These are phyloP conservation scores for Alviniconcha marisindica DNA, from an alignment of 1,140 invertebrate genomes.

Conservation along the genomic window DNA sequence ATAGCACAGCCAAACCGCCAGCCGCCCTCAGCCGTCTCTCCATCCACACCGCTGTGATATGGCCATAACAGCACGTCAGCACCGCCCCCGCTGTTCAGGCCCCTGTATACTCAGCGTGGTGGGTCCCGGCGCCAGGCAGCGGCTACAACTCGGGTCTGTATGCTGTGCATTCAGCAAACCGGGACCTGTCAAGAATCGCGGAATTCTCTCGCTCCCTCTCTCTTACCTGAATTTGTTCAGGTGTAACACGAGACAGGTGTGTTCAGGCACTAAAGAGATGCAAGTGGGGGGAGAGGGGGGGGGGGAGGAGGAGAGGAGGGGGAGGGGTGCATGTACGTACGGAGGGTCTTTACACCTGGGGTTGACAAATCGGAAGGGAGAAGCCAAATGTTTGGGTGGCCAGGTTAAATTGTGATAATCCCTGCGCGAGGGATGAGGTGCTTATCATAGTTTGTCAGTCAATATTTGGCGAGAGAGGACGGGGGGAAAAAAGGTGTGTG, in stretches of 20 bases:
- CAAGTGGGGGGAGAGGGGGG: not conserved
- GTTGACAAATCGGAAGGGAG: not conserved
- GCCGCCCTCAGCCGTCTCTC: too few species aligned
- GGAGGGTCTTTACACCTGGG: not conserved
- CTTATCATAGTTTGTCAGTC: too few species aligned
- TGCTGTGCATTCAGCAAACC: constrained; percentile 11
- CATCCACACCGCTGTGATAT: not conserved
- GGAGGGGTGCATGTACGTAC: not conserved
- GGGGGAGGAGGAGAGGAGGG: not conserved
- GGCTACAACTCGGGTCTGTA: not conserved
- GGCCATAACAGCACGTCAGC: constrained; percentile 19
- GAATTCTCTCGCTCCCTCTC: not conserved
- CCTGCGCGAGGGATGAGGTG: too few species aligned
- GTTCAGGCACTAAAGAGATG: not conserved
- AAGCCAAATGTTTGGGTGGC: not conserved
- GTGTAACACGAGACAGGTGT: constrained; percentile 24
- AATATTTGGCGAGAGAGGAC: too few species aligned
- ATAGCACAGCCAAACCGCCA: too few species aligned
- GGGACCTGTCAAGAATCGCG: constrained; percentile 7
- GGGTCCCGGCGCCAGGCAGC: not conserved
- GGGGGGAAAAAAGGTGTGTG: too few species aligned
- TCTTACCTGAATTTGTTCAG: constrained; percentile 31
- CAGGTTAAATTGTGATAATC: too few species aligned
- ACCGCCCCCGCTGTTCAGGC: not conserved
- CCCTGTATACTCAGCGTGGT: constrained; percentile 4